Evolutionary conservation across 2,888 invertebrate species (phyloP).

Genomic region (Augiades crinisus): DNA sequence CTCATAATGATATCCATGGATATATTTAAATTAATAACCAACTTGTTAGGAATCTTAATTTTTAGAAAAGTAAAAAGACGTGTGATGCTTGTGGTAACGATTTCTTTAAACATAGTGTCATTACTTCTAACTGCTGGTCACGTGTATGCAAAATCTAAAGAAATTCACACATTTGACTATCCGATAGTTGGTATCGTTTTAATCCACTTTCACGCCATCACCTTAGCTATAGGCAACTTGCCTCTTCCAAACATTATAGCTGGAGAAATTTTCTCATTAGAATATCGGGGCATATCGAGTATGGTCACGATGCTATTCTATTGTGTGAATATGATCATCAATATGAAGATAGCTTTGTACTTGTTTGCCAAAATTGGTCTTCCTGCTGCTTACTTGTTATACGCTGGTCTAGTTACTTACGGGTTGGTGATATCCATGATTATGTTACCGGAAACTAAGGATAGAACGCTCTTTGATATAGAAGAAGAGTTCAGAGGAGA

Average conservation of each 20-base stretch:
- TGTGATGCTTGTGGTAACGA: conserved; percentile 80
- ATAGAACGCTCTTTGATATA: conserved; percentile 83
- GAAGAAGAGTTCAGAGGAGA: conserved; percentile 76
- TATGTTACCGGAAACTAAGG: conserved; percentile 83
- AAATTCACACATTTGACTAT: conserved; percentile 43
- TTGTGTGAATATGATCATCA: conserved; percentile 80
- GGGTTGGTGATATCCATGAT: conserved; percentile 76
- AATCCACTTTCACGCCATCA: conserved; percentile 74
- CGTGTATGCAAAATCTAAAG: conserved; percentile 48
- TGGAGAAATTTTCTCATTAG: conserved; percentile 84
- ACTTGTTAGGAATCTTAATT: conserved; percentile 80
- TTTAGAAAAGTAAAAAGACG: conserved; percentile 81
- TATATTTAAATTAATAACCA: conserved; percentile 77
- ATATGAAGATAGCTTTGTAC: conserved; percentile 82
- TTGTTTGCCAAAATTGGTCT: conserved; percentile 72
- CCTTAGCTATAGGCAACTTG: conserved; percentile 78
- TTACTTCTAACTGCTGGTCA: conserved; percentile 73
- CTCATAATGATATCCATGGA: conserved; percentile 84
- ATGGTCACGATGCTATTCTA: conserved; percentile 80
- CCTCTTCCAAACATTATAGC: conserved; percentile 85
- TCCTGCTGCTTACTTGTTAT: conserved; percentile 79
- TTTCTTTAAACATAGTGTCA: conserved; percentile 75
- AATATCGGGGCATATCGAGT: conserved; percentile 82
- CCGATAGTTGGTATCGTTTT: conserved; percentile 66
- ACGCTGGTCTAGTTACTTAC: conserved; percentile 72